Evolutionary conservation across 2,888 invertebrate genomes (phyloP).

Genomic region (Netelia inedita): DNA sequence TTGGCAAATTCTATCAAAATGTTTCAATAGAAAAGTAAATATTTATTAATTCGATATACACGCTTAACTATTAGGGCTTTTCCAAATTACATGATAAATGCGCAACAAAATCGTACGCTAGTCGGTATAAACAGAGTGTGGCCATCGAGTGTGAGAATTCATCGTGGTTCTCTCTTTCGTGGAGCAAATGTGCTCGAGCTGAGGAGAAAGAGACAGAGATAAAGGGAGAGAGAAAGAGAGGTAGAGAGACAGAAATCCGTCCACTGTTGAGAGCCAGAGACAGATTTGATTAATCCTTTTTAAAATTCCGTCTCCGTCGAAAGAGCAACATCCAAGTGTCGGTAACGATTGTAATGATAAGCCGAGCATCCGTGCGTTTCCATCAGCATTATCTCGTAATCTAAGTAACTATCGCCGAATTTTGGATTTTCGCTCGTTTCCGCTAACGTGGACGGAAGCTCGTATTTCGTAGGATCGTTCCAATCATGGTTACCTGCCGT

Average conservation of each 20-base stretch:
- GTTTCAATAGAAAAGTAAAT: conserved; percentile 79
- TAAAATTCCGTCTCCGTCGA: conserved; percentile 78
- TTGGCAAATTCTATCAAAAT: conserved; percentile 42
- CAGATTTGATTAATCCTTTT: conserved; percentile 24
- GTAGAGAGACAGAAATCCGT: conserved; percentile 34
- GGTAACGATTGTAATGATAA: conserved; percentile 85
- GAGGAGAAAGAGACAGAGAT: neutral
- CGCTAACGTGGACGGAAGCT: conserved; percentile 48
- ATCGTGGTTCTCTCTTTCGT: conserved; percentile 24
- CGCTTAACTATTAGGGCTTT: conserved; percentile 70
- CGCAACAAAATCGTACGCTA: conserved; percentile 67
- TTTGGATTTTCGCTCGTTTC: conserved; percentile 26
- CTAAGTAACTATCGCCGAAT: conserved; percentile 57
- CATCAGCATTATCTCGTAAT: conserved; percentile 87
- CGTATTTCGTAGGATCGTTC: conserved; percentile 63
- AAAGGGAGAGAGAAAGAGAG: conserved; percentile 31
- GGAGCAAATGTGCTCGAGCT: conserved; percentile 26
- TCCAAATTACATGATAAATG: conserved; percentile 58
- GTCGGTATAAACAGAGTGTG: conserved; percentile 70
- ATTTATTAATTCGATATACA: conserved; percentile 79
- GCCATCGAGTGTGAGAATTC: conserved; percentile 40
- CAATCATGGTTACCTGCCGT: conserved; percentile 77
- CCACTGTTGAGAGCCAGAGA: conserved; percentile 22
- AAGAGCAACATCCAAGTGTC: conserved; percentile 71
- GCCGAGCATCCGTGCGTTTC: conserved; percentile 89